These are phyloP conservation scores for Pollenia labialis DNA, from an alignment of 2,888 invertebrate genomes.

Conservation along the genomic window DNA sequence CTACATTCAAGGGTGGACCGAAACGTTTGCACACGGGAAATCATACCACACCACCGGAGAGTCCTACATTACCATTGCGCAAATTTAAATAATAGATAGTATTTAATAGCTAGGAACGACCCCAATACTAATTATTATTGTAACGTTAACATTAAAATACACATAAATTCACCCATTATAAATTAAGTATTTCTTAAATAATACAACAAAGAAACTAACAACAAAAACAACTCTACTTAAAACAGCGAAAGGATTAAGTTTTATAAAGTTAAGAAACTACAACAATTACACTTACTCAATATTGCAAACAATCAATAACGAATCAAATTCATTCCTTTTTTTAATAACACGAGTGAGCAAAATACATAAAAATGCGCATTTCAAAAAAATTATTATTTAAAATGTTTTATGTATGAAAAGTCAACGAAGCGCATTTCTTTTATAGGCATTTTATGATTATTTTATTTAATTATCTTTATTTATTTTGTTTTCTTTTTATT, in stretches of 20 bases:
- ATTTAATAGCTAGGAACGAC: constrained; percentile 70
- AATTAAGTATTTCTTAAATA: constrained; percentile 40
- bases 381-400: constrained; percentile 37
- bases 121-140: constrained; percentile 46
- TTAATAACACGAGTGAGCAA: constrained; percentile 62
- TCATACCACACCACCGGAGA: constrained; percentile 80
- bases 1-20: constrained; percentile 81
- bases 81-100: constrained; percentile 81
- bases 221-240: constrained; percentile 55
- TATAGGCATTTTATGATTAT: constrained; percentile 69
- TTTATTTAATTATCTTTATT: constrained; percentile 31
- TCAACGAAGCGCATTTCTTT: constrained; percentile 74
- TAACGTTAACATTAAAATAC: constrained; percentile 32
- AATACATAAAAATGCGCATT: constrained; percentile 70
- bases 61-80: constrained; percentile 83
- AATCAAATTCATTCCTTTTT: constrained; percentile 74
- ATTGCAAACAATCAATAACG: constrained; percentile 64
- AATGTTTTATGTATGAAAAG: constrained; percentile 48
- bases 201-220: constrained; percentile 1
- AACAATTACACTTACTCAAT: constrained; percentile 16
- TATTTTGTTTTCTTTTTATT: constrained; percentile 30
- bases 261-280: constrained; percentile 38
- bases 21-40: constrained; percentile 79
- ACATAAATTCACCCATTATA: constrained; percentile 29
- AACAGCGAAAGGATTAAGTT: constrained; percentile 65